Base-by-base conservation (phyloP, 2,113 vertebrate species). In the Ramphastos sulfuratus region DNA sequence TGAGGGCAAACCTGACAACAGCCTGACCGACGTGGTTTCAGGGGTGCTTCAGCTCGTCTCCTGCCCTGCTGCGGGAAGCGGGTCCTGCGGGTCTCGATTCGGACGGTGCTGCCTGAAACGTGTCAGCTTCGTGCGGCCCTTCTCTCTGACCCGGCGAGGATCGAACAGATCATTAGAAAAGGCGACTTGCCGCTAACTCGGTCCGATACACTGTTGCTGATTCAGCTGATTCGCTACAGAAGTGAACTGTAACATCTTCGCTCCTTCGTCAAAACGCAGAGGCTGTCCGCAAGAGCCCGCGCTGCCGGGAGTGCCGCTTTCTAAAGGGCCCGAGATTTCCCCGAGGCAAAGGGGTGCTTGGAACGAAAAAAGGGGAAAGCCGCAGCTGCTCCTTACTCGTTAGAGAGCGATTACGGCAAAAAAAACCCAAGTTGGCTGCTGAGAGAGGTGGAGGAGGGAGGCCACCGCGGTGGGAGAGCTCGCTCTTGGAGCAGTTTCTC, bases 401-500 rank as follows among this genome's bases (percentile, higher is more conserved):
- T 24, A 46, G 27, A 37, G 30, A 70, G 15, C 19, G 20, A 13
- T 27, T 10, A 35, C 17, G 35, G 12, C 3, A 18, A 54, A 82
- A 52, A 5, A 2, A n/a, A n/a, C n/a, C n/a, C 48, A 9, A 42
- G 7, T 74, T 67, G 60, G 19, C 10, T 23, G 1, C 15, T 15
- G 50, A 3, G 25, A 31, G 15, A 6, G 24, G 5, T 37, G 10
- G 8, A 7, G 37, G 4, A 9, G 10, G 27, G 52, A 18, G 25
- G 30, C 48, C 31, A 37, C 0, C 2, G 35, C 3, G 7, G 1
- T 0, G 24, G 25, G 10, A 54, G 7, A 8, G 17, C 3, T 15
- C 4, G 33, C 9, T 17, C 44, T 14, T 8, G 1, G 27, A 35
- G 31, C 21, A 15, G 28, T 2, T 20, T 65, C 30, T 50, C 16